Conservation (phyloP, 2,113 vertebrate genomes). For the Fulica atra region DNA sequence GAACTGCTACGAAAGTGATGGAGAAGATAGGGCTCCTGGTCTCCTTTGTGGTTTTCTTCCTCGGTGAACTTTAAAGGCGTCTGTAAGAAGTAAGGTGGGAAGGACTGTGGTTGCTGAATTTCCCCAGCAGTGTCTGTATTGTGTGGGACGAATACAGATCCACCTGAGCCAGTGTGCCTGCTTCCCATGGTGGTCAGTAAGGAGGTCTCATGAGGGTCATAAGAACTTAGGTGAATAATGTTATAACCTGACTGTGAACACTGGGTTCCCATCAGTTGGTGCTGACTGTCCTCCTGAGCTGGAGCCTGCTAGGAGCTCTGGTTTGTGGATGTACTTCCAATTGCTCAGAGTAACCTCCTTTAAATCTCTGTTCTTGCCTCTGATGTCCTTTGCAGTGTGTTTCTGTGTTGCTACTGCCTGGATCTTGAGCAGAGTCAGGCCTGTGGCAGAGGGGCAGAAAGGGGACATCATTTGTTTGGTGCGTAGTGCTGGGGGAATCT, state of each 20-base stretch:
- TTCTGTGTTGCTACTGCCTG: not conserved
- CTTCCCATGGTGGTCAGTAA: not conserved
- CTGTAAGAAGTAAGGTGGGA: not conserved
- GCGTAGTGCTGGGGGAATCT: not conserved
- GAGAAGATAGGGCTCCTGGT: not conserved
- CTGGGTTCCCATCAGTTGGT: not conserved
- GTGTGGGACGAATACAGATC: not conserved
- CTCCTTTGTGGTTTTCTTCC: not conserved
- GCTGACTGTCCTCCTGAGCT: not conserved
- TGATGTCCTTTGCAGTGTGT: not conserved
- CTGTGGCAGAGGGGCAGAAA: not conserved
- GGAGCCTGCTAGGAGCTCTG: not conserved
- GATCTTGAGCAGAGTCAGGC: not conserved
- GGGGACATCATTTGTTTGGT: fast-evolving
- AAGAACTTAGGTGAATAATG: not conserved
- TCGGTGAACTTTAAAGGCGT: not conserved
- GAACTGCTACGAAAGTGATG: not conserved
- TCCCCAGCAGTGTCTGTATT: not conserved
- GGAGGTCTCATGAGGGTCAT: not conserved
- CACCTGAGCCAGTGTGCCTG: not conserved
- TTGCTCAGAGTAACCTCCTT: fast-evolving
- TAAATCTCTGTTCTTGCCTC: not conserved
- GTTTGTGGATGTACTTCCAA: fast-evolving
- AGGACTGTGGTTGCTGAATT: not conserved
- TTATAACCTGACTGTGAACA: not conserved